Evolutionary conservation across 2,888 invertebrate species (phyloP), one percentile per base, ranked within the genome.

Genomic region (Lasioglossum calceatum): DNA sequence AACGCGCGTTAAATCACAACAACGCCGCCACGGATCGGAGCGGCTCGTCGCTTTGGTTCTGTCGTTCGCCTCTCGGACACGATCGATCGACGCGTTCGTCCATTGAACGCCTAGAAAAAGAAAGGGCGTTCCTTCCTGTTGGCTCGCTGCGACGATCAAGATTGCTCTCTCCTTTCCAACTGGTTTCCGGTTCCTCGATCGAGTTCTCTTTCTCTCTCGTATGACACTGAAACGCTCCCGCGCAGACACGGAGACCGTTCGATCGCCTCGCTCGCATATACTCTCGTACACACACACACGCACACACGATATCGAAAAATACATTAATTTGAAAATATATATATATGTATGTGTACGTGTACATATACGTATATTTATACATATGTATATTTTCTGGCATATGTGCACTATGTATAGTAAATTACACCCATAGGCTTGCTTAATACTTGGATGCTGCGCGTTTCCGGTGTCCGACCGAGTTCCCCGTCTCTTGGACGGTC

Each of bases 341-440:
- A 89, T 89, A 89, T 90, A 91, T 86, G 76, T 82, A 84, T 90
- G 36, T 82, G 64, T 85, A 54, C 23, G 50, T 27, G 39, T 74
- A 77, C 87, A 89, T 87, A 77, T 77, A 85, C 75, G 76, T 87
- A 91, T 91, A 81, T 77, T 72, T 82, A 90, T 91, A 87, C 91
- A 79, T 91, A 85, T 92, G 76, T 87, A 83, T 88, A 86, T 73
- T 85, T 82, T 54, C 79, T 79, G 86, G 84, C 88, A 79, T 88
- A 89, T 87, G 84, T 85, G 80, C 83, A 81, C 89, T 90, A 88
- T 91, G 84, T 87, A 88, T 89, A 89, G 19, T 87, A 71, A 89
- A 92, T 92, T 91, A 92, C 91, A 92, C 85, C 82, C 90, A 90
- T 91, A 93, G 92, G 90, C 91, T 92, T 90, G 82, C 89, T 88